Conservation (phyloP, 2,888 invertebrate genomes). For the Lithophane semibrunnea region DNA sequence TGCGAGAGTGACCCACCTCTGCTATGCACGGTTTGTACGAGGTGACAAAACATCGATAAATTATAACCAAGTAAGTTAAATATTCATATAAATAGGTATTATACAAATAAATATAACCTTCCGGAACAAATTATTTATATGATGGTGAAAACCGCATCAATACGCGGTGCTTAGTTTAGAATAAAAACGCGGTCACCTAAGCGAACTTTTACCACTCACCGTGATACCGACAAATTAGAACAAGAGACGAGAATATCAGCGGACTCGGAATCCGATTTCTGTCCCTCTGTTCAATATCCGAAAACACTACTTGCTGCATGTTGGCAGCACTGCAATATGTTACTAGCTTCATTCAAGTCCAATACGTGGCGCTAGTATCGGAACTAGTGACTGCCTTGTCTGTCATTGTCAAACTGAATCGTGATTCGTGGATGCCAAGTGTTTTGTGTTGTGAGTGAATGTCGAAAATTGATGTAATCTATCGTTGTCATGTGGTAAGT, state of each 20-base stretch:
- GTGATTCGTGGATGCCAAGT: constrained; percentile 79
- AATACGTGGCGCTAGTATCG: constrained; percentile 84
- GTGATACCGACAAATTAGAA: neutral
- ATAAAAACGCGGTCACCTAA: too few species aligned
- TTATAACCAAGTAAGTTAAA: too few species aligned
- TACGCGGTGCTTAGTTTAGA: too few species aligned
- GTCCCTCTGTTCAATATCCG: constrained; percentile 1
- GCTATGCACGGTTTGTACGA: too few species aligned
- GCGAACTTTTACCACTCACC: too few species aligned
- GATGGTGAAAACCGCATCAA: too few species aligned
- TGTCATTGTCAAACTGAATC: constrained; percentile 72
- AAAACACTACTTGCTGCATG: neutral
- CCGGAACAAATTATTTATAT: too few species aligned
- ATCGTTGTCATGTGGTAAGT: constrained; percentile 88
- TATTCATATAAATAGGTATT: too few species aligned
- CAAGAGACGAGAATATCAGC: constrained; percentile 18
- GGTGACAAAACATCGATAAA: too few species aligned
- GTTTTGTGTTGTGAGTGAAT: constrained; percentile 89
- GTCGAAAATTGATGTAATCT: constrained; percentile 80
- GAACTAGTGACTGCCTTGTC: constrained; percentile 28
- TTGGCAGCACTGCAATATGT: constrained; percentile 37
- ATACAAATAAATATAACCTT: too few species aligned
- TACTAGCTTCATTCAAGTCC: constrained; percentile 47
- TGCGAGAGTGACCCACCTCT: too few species aligned
- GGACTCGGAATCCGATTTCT: neutral